A percentile compares a stretch with the other conserved stretches of the same genome.
These are phyloP conservation scores for Eurosta solidaginis DNA, from an alignment of 1,140 invertebrate species.

Conservation along the genomic window DNA sequence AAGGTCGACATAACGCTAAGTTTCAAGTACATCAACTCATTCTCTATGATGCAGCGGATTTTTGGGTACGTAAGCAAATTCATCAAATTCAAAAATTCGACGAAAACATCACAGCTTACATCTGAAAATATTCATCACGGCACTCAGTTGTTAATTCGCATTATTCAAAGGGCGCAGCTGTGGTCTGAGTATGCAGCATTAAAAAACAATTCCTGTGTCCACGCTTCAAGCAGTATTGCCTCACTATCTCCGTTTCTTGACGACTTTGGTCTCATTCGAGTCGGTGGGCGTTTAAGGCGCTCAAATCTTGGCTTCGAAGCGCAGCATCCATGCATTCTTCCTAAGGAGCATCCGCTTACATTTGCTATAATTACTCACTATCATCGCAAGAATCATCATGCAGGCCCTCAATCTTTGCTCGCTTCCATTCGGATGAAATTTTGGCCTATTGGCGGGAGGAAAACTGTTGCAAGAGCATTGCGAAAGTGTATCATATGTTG, in stretches of 20 bases:
- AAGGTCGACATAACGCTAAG: background rate
- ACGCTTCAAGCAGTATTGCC: constrained; percentile 36
- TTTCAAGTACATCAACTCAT: constrained; percentile 5
- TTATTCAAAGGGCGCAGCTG: constrained; percentile 37
- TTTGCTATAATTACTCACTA: too few relatives aligned
- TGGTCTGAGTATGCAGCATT: constrained; percentile 14
- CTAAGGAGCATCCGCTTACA: constrained; percentile 45
- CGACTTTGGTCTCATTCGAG: constrained; percentile 49
- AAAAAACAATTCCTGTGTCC: background rate
- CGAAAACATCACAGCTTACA: constrained; percentile 19
- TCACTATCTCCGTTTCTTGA: constrained; percentile 53
- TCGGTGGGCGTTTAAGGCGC: constrained; percentile 55
- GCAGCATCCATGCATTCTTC: constrained; percentile 59
- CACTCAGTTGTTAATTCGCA: constrained; percentile 24
- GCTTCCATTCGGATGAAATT: too few relatives aligned
- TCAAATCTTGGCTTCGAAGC: constrained; percentile 45
- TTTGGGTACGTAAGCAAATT: constrained; percentile 27
- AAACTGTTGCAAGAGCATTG: background rate
- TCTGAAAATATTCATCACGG: constrained; percentile 1
- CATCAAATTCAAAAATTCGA: background rate
- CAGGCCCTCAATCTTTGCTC: too few relatives aligned
- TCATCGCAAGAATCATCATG: too few relatives aligned
- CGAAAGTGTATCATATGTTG: background rate
- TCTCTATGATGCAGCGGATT: constrained; percentile 10
- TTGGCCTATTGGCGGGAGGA: too few relatives aligned